phyloP scores from a whole-genome alignment of 2,113 vertebrate genomes.

The Dasyornis broadbenti region DNA sequence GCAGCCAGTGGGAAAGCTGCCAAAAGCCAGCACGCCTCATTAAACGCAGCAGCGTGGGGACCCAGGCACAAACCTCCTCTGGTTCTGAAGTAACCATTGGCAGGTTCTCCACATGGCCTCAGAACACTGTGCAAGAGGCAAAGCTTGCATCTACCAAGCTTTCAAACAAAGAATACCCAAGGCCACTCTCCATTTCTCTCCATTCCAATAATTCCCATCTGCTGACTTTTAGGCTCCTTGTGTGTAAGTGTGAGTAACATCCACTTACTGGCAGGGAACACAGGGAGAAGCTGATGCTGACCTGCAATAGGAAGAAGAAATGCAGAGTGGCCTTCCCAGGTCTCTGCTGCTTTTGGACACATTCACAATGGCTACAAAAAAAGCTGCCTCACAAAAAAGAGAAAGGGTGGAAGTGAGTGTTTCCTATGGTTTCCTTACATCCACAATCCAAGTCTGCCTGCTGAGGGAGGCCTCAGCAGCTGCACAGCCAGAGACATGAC shows the following conservation, averaged over 20 bases:
- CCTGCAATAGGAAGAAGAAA: not conserved
- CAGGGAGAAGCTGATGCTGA: not conserved
- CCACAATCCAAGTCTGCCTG: not conserved
- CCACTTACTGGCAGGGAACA: not conserved
- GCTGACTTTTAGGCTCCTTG: not conserved
- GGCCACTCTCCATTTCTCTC: not conserved
- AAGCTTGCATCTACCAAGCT: not conserved
- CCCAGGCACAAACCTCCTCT: not conserved
- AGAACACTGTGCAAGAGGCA: not conserved
- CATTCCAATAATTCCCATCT: not conserved
- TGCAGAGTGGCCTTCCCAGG: not conserved
- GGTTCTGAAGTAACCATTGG: not conserved
- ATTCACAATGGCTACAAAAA: not conserved
- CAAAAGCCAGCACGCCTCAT: not conserved
- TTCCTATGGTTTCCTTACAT: not conserved
- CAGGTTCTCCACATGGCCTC: not conserved
- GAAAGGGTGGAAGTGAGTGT: not conserved
- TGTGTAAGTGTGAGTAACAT: not conserved
- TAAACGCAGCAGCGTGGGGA: not conserved
- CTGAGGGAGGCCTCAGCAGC: not conserved
- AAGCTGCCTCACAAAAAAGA: not conserved
- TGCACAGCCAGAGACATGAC: accelerated
- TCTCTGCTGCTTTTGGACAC: not conserved
- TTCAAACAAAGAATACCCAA: not conserved
- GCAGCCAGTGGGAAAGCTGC: not conserved